phyloP scores from a whole-genome alignment of 1,140 invertebrate species.

The Aphidius gifuensis region DNA sequence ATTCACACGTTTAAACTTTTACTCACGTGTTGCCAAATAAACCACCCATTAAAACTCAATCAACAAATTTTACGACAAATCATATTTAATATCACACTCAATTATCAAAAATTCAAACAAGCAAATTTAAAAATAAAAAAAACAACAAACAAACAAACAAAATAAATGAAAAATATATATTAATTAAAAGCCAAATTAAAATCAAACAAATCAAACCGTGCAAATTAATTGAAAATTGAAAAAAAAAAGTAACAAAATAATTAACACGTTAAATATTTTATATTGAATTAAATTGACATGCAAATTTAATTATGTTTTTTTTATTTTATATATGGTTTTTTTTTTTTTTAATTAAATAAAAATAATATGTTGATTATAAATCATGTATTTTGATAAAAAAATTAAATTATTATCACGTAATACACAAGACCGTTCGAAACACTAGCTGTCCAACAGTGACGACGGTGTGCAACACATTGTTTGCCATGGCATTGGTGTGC shows the following conservation, averaged over 20 bases:
- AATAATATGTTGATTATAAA: background rate
- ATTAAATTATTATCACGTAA: background rate
- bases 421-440: background rate
- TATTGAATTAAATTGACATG: no score
- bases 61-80: background rate
- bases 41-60: constrained; percentile 21
- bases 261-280: background rate
- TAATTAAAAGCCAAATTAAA: background rate
- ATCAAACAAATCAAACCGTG: background rate
- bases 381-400: background rate
- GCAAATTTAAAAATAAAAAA: constrained; percentile 12
- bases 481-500: constrained; percentile 28
- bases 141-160: constrained; percentile 8
- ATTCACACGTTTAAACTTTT: constrained; percentile 21
- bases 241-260: constrained; percentile 4
- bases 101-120: constrained; percentile 11
- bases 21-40: constrained; percentile 23
- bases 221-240: background rate
- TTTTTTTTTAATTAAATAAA: background rate
- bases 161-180: background rate
- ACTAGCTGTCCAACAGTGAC: background rate
- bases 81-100: constrained; percentile 14
- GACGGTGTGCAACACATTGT: constrained; percentile 42
- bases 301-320: no score
- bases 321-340: background rate